A percentile compares a stretch with the other conserved stretches of the same genome.
These are phyloP conservation scores for Rhinoderma darwinii DNA, from an alignment of 2,113 vertebrate species.

Conservation along the genomic window DNA sequence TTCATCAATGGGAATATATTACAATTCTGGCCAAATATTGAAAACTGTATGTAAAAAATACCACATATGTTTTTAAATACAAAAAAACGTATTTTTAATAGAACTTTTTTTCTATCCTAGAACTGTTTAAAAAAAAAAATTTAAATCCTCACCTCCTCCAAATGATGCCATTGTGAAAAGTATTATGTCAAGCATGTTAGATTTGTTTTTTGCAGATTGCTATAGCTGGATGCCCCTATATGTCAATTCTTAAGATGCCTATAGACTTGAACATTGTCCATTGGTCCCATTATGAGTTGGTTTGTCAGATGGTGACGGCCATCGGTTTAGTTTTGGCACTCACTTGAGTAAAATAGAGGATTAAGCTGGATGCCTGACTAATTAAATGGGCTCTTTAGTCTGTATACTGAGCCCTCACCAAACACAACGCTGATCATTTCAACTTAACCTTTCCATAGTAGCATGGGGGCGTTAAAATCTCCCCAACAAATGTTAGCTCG, in stretches of 20 bases:
- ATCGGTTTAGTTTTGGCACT: slow-evolving; percentile 23
- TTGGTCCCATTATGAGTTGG: background rate
- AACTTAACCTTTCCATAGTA: background rate
- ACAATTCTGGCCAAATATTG: too few species aligned
- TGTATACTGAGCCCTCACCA: slow-evolving; percentile 50
- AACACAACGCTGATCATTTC: slow-evolving; percentile 37
- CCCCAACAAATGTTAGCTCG: slow-evolving; percentile 28
- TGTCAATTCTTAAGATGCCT: background rate
- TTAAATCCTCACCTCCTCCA: too few species aligned
- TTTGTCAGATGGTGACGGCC: background rate
- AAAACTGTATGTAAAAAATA: too few species aligned
- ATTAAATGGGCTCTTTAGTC: background rate
- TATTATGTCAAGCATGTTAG: too few species aligned
- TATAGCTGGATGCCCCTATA: too few species aligned
- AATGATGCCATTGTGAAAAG: too few species aligned
- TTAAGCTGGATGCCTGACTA: slow-evolving; percentile 37
- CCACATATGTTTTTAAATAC: too few species aligned
- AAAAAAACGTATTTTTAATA: too few species aligned
- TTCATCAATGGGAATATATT: too few species aligned
- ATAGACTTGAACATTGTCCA: background rate
- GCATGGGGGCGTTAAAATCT: slow-evolving; percentile 47
- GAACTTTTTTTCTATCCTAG: too few species aligned
- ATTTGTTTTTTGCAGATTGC: too few species aligned
- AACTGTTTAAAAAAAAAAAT: too few species aligned
- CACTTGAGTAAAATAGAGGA: slow-evolving; percentile 36